Evolutionary conservation across 2,113 vertebrate genomes (phyloP), one percentile per base, ranked within the genome.

Genomic region (Cichladusa arquata): DNA sequence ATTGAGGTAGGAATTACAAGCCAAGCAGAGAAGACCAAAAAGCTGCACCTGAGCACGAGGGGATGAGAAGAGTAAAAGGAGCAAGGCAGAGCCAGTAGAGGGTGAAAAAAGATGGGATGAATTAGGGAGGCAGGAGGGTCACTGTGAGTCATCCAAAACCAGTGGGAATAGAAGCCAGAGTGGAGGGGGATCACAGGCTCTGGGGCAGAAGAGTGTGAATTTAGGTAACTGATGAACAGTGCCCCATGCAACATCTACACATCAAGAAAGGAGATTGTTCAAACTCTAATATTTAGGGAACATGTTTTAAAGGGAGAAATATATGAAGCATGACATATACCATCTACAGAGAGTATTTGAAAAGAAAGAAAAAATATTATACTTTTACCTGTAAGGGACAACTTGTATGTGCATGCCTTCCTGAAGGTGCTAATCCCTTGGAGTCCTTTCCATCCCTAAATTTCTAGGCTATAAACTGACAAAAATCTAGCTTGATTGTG

Each of bases 351-450:
- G 38, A 45, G 2, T 14, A 45, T 29, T 61, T 1, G 2, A 14
- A 58, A 14, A 61, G 38, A 47, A 60, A 60, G 5, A 33, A 51
- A 51, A 44, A 29, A 24, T 1, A 18, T 26, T 9, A 53, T 62
- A 40, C 1, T 40, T 7, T 25, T 66, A 3, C 10, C 3, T 51
- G 4, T 13, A 18, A 17, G 11, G 5, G 9, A 31, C 4, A 38
- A 36, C 8, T 47, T 77, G 5, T 15, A 20, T 12, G 22, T 38
- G 23, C 6, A 29, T 54, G 16, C 7, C 4, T 66, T 16, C 13
- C n/a, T 38, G n/a, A 60, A 56, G 14, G 8, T 26, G 3, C 31
- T 69, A 56, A 65, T 69, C 13, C 61, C 45, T 42, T 70, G 23
- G 19, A 81, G 4, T 57, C 18, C 15, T 70, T 79, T 61, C 4